Percentiles rank a stretch among this genome's conserved stretches.
Evolutionary conservation across 2,797 vertebrate species (phyloP).

Genomic region (Sebastes steindachneri): DNA sequence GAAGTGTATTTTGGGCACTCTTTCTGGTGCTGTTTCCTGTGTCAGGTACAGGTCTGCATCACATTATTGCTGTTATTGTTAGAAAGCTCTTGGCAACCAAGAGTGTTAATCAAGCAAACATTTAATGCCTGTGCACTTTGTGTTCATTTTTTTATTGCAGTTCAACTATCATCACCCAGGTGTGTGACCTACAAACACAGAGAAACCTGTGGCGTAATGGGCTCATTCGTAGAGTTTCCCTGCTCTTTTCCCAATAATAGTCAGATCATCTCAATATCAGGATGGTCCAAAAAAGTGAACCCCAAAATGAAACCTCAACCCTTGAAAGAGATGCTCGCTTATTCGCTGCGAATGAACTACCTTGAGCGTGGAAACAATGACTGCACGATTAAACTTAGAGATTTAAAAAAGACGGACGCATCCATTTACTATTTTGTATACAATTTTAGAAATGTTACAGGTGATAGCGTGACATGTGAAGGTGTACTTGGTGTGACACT

Average conservation of each 20-base stretch:
- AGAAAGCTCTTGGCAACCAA: not conserved
- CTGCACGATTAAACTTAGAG: not conserved
- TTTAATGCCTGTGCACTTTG: not conserved
- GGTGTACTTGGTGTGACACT: slow-evolving; percentile 5
- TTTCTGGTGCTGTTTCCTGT: slow-evolving; percentile 24
- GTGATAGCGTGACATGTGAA: not conserved
- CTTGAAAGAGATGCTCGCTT: not conserved
- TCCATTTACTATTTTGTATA: slow-evolving; percentile 5
- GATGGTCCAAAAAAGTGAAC: not conserved
- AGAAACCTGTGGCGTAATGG: not conserved
- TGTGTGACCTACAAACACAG: slow-evolving; percentile 4
- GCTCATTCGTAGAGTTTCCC: not conserved
- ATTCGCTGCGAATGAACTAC: not conserved
- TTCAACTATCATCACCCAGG: fast-evolving
- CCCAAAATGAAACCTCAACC: not conserved
- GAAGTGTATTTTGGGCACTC: slow-evolving; percentile 10
- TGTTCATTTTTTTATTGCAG: not conserved
- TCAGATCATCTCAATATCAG: fast-evolving
- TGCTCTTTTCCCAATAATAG: not conserved
- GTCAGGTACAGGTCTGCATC: not conserved
- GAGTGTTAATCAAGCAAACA: not conserved
- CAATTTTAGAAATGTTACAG: not conserved
- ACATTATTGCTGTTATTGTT: not conserved
- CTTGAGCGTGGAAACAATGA: not conserved
- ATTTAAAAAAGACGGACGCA: not conserved